Evolutionary conservation across 2,113 vertebrate species (phyloP), one percentile per base, ranked within the genome.

Genomic region (Festucalex cinctus): DNA sequence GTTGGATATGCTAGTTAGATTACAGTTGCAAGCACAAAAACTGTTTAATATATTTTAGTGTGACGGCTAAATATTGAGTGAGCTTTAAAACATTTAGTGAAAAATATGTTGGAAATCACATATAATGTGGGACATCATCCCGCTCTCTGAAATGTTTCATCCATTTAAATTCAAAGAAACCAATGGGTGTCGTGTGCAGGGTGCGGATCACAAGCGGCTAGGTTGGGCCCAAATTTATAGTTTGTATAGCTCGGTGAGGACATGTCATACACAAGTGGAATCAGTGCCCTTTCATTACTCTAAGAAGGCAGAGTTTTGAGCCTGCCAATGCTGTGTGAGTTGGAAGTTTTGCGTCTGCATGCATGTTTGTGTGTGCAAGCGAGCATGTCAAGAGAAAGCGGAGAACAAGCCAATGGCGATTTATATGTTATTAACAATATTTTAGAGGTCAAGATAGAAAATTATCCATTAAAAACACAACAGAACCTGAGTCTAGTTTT

Each of bases 281-380:
- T 78, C 77, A 53, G 61, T 54, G 67, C 76, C 79, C 71, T 78
- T 70, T 86, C 83, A 80, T 85, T 85, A 86, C 76, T 69, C 70
- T 32, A 65, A 61, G 63, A 49, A 80, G 61, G 71, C 22, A 62
- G 69, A 74, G 20, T n/a, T 80, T 76, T 53, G 57, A 17, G 39
- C 58, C 82, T 70, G 17, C 70, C 60, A 46, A n/a, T 57, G 59
- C 59, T 37, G 53, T 46, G n/a, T 66, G 26, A 24, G 60, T 19
- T 22, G n/a, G 19, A 17, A n/a, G 14, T 41, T 39, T 10, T 22
- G 3, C n/a, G 20, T 13, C 20, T 39, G 35, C 10, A 6, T 10
- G 57, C 9, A 14, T 37, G 19, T 2, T 19, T 36, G 35, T 60
- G 35, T 60, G 53, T 28, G 53, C 24, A 53, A 53, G 7, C 24